These are phyloP conservation scores for Orbicella faveolata DNA, from an alignment of 64 coral and sea anemone genomes.

Conservation along the genomic window DNA sequence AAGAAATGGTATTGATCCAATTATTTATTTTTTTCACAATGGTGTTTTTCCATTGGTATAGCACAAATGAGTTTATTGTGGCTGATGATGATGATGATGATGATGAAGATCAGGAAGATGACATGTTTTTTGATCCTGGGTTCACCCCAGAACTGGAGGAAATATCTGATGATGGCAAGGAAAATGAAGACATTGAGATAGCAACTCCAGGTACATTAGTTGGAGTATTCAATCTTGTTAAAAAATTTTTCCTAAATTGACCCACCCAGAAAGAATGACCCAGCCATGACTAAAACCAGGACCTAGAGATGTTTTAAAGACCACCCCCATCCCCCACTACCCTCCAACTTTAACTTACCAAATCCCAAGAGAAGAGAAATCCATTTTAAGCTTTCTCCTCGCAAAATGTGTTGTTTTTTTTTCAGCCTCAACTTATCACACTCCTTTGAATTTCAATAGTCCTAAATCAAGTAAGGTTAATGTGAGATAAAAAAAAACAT, in stretches of 20 bases:
- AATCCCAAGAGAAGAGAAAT: neutral
- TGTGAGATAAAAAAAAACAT: too few relatives aligned
- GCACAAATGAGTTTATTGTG: conserved; percentile 54
- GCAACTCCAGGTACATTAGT: neutral
- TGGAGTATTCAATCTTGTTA: neutral
- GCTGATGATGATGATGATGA: conserved; percentile 43
- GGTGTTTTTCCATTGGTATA: neutral
- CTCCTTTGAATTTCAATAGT: neutral
- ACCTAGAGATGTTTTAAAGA: too few relatives aligned
- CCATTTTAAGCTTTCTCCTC: neutral
- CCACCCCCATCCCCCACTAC: too few relatives aligned
- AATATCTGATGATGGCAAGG: neutral
- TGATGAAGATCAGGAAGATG: conserved; percentile 39
- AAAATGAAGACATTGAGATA: neutral
- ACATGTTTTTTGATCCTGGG: conserved; percentile 17
- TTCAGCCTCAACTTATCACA: neutral
- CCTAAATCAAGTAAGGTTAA: too few relatives aligned
- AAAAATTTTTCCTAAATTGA: too few relatives aligned
- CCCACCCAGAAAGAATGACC: too few relatives aligned
- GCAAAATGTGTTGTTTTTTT: neutral
- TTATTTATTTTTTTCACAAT: neutral
- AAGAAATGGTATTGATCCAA: too few relatives aligned
- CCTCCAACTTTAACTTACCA: too few relatives aligned
- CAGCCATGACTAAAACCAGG: too few relatives aligned
- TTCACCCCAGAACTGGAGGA: conserved; percentile 11